Evolutionary conservation across 2,797 vertebrate species (phyloP).

Genomic region (Gymnothorax reevesii): DNA sequence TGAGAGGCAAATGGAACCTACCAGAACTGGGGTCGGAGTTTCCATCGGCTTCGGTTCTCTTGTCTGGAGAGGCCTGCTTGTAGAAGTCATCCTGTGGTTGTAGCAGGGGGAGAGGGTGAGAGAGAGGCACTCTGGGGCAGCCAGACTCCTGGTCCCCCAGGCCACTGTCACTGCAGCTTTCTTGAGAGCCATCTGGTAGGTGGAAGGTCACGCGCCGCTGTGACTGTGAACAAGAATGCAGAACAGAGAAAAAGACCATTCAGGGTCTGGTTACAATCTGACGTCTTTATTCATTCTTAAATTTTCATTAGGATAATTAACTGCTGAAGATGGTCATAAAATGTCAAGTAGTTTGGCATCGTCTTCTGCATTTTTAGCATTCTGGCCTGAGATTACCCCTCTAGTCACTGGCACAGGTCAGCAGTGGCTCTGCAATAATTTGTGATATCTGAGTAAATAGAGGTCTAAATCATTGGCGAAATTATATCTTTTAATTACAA

Average conservation of each 20-base stretch:
- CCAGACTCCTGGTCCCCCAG: slow-evolving; percentile 97
- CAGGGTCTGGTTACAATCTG: not conserved
- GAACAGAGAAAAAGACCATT: slow-evolving; percentile 66
- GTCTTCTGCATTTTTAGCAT: too few species aligned
- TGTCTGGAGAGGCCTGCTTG: slow-evolving; percentile 95
- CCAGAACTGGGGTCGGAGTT: slow-evolving; percentile 99
- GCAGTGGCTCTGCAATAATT: too few species aligned
- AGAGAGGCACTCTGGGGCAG: slow-evolving; percentile 94
- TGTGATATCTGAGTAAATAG: too few species aligned
- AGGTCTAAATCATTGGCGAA: too few species aligned
- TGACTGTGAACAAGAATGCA: slow-evolving; percentile 90
- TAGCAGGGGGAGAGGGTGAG: slow-evolving; percentile 99
- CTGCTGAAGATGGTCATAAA: too few species aligned
- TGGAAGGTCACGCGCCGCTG: slow-evolving; percentile 99
- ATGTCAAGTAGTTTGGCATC: too few species aligned
- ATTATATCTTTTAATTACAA: too few species aligned
- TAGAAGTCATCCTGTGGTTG: slow-evolving; percentile 99
- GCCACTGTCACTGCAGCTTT: slow-evolving; percentile 99
- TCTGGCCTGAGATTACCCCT: too few species aligned
- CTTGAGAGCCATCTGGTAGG: slow-evolving; percentile 98
- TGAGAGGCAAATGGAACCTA: slow-evolving; percentile 68
- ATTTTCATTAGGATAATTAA: not conserved
- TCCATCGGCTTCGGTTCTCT: slow-evolving; percentile 98
- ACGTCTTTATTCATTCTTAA: not conserved
- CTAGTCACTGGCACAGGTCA: too few species aligned